Evolutionary conservation across 2,888 invertebrate genomes (phyloP), one percentile per base, ranked within the genome.

Genomic region (Drosophila koepferae): DNA sequence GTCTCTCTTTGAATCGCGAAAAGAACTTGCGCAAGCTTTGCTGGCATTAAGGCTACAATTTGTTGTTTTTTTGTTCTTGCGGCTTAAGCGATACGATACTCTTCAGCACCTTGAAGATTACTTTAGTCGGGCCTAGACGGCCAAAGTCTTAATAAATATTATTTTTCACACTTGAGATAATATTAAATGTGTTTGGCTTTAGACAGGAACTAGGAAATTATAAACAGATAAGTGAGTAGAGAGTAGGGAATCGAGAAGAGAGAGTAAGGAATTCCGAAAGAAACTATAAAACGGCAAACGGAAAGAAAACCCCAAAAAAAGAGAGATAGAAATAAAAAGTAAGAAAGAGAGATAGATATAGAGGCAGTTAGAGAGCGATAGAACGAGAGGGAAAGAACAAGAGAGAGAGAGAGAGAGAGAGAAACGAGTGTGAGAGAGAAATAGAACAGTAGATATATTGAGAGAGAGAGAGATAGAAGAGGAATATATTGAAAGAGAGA

Each of bases 11-110:
- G 12, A n/a, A 18, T 34, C 51, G 51, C 51, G 14, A 34, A 34
- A 51, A 51, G 51, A 36, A 41, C 41, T 55, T 41, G 53, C 20
- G 36, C 53, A 16, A 54, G 23, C 55, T 41, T 55, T 31, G 12
- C 41, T 40, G 40, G 40, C 55, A 40, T 55, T 55, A 40, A 55
- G 41, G 41, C 28, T 55, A 41, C 7, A 28, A 55, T 31, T 55
- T 51, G 18, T 51, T 34, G 3, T 12, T 28, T 18, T 28, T 18
- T 18, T 14, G 2, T 18, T 51, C 34, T 8, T 41, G 41, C 16
- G 40, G n/a, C 14, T 41, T 55, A 41, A 41, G 55, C 55, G 28
- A 38, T 55, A 18, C 41, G 28, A 55, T 28, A 55, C 18, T 2
- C 10, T 28, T 14, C 41, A 41, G 51, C 51, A 54, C 41, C 41